Evolutionary conservation across 2,888 invertebrate species (phyloP), one percentile per base, ranked within the genome.

Genomic region (Atrina japonica): DNA sequence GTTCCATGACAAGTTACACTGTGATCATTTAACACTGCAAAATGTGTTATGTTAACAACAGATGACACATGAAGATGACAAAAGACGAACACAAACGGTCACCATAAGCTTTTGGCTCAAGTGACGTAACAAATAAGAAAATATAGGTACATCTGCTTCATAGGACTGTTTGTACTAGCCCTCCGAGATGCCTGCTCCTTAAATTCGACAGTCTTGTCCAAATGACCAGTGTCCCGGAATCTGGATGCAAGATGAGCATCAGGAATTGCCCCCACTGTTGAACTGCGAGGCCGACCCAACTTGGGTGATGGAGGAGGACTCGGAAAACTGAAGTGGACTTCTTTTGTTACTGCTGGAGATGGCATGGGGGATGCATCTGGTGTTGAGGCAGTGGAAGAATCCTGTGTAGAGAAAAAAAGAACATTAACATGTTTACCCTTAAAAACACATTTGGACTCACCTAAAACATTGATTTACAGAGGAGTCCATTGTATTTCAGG

Each of bases 71-170:
- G n/a, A n/a, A n/a, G n/a, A n/a, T n/a, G n/a, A n/a, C n/a, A n/a
- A n/a, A n/a, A n/a, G n/a, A n/a, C n/a, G n/a, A n/a, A n/a, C 14
- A 41, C 9, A 41, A 41, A 41, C 41, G n/a, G n/a, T n/a, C n/a
- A n/a, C n/a, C n/a, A n/a, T n/a, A n/a, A n/a, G n/a, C n/a, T n/a
- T n/a, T n/a, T n/a, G n/a, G n/a, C n/a, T n/a, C n/a, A n/a, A n/a
- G n/a, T n/a, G n/a, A n/a, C n/a, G n/a, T n/a, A n/a, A n/a, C n/a
- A n/a, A n/a, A n/a, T n/a, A n/a, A n/a, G 11, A 18, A 40, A 40
- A n/a, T 25, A 14, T 21, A 77, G 85, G 84, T 83, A 90, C 91
- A 91, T 90, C 70, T 90, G 89, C 83, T 90, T 89, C 83, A 91
- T 89, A 25, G 91, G 90, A 66, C 88, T 89, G 50, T 85, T 88